Evolutionary conservation across 2,113 vertebrate species (phyloP).

Genomic region (Athene cunicularia): DNA sequence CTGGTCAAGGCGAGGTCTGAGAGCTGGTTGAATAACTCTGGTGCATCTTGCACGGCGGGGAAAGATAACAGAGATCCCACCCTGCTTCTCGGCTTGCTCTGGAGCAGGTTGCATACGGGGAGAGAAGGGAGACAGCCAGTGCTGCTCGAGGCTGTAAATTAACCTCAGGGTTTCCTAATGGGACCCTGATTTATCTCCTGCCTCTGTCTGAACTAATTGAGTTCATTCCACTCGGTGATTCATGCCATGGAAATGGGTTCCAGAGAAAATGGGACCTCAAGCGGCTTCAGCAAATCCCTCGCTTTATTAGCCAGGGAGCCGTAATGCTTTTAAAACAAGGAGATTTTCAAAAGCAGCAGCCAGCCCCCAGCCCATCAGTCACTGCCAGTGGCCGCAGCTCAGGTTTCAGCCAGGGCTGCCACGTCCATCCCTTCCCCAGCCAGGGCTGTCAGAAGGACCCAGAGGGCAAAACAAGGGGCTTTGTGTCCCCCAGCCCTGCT

Average conservation of each 20-base stretch:
- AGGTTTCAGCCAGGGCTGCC: neutral
- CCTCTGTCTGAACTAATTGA: conserved; percentile 79
- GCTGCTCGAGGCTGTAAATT: conserved; percentile 38
- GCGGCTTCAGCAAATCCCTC: conserved; percentile 33
- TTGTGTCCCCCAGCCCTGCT: neutral
- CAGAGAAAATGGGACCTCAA: conserved; percentile 73
- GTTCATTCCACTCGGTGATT: conserved; percentile 74
- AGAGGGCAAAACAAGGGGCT: neutral
- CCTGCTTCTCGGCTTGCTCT: neutral
- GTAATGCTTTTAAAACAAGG: conserved; percentile 64
- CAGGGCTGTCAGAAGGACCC: neutral
- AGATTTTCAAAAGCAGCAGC: conserved; percentile 54
- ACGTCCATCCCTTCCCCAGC: neutral
- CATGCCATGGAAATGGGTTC: conserved; percentile 78
- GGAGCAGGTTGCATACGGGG: neutral
- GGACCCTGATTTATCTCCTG: conserved; percentile 77
- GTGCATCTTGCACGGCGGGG: neutral
- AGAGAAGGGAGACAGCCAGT: neutral
- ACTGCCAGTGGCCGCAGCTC: conserved; percentile 33
- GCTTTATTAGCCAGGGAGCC: neutral
- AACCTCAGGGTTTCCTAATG: conserved; percentile 69
- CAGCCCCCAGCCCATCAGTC: conserved; percentile 50
- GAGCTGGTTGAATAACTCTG: neutral
- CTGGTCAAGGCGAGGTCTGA: neutral
- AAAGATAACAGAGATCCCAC: neutral